Evolutionary conservation across 2,113 vertebrate genomes (phyloP), one percentile per base, ranked within the genome.

Genomic region (Mustela nigripes): DNA sequence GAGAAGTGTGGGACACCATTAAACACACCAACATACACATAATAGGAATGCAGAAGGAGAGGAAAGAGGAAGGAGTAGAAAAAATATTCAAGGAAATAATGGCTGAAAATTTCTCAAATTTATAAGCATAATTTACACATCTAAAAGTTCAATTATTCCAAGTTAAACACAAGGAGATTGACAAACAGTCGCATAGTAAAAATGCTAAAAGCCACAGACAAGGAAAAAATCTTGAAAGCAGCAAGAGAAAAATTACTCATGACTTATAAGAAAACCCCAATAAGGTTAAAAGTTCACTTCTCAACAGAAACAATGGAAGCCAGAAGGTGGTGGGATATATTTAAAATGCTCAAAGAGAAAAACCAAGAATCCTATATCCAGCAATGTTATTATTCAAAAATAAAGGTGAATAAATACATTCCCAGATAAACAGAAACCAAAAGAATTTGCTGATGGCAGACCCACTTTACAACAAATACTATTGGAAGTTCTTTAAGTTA

Each of bases 321-420:
- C 31, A 50, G 60, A 82, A 53, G 11, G 1, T 5, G 10, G 9
- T 58, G 62, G n/a, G 63, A 39, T 63, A 45, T 73, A 63, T 33
- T 69, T 18, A 48, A 85, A 85, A 45, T 69, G 31, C 39, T 26
- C 48, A 69, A 67, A 67, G 56, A 42, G 14, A 84, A 73, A 83
- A 95, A 82, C 78, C n/a, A 89, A 76, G 58, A 96, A 93, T 88
- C 36, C 9, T 45, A 24, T 14, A 82, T 50, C n/a, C 50, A 89
- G 7, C 39, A 60, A 76, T 4, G 16, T 2, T 63, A 74, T 89
- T n/a, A 76, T 67, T 65, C 31, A 93, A 67, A 95, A 76, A 36
- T 78, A 48, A 93, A 58, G 8, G 7, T 67, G 24, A 56, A 73
- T 65, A 63, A 73, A 63, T n/a, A 53, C 11, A 88, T 58, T 88